Percentiles rank a stretch among this genome's conserved stretches.
Conservation (phyloP, 2,797 vertebrate species). For the Sciurus vulgaris region DNA sequence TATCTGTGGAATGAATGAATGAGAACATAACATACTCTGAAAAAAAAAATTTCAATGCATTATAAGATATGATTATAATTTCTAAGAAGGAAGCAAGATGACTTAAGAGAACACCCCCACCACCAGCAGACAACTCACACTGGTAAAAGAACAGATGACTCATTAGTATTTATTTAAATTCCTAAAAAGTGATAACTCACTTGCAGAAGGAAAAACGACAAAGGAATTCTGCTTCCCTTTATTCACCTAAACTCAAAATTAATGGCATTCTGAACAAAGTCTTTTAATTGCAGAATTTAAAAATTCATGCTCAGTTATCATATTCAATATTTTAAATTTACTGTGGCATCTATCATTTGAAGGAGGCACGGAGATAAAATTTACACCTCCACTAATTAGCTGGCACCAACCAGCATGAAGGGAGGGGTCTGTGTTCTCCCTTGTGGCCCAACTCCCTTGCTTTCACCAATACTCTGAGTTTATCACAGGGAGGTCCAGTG, state of each 20-base stretch:
- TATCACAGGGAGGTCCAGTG: neutral
- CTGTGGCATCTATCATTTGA: constrained; percentile 75
- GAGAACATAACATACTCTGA: fast-evolving
- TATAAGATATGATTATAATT: neutral
- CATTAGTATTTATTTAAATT: neutral
- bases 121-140: neutral
- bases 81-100: neutral
- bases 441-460: fast-evolving
- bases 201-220: neutral
- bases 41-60: neutral
- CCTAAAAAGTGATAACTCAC: neutral
- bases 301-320: constrained; percentile 82
- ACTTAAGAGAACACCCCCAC: neutral
- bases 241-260: constrained; percentile 79
- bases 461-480: neutral
- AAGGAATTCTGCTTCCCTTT: constrained; percentile 59
- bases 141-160: neutral
- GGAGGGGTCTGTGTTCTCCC: fast-evolving
- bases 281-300: constrained; percentile 83
- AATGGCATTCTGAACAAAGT: constrained; percentile 76
- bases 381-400: constrained; percentile 42
- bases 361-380: constrained; percentile 50
- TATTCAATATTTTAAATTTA: constrained; percentile 76
- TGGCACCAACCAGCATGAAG: neutral
- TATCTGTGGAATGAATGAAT: neutral